phyloP scores from a whole-genome alignment of 2,888 invertebrate species.

The Tryphoninae sp. region DNA sequence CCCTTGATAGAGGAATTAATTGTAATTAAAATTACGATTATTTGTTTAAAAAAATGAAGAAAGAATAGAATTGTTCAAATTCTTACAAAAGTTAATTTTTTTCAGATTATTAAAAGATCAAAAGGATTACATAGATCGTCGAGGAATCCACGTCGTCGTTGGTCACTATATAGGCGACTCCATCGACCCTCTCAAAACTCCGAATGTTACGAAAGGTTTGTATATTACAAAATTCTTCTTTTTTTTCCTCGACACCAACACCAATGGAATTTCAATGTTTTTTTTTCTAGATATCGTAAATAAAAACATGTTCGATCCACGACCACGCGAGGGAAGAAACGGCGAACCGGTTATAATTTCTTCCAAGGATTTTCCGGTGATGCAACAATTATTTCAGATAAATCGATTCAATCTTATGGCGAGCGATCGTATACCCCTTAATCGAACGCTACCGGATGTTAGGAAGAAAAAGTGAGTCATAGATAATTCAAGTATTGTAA shows the following conservation, averaged over 20 bases:
- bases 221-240: constrained; percentile 1
- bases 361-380: constrained; percentile 88
- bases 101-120: constrained; percentile 84
- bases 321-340: constrained; percentile 88
- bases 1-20: too few relatives aligned
- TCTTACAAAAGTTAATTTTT: too few relatives aligned
- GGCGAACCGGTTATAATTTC: constrained; percentile 91
- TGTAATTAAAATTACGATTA: too few relatives aligned
- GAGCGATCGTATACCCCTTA: constrained; percentile 93
- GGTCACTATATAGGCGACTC: constrained; percentile 94
- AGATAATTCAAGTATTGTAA: not conserved
- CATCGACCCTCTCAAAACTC: constrained; percentile 81
- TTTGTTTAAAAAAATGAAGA: too few relatives aligned
- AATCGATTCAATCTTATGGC: constrained; percentile 94
- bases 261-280: not conserved
- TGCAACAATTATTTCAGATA: constrained; percentile 90
- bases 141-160: constrained; percentile 92
- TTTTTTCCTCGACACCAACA: not conserved
- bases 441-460: constrained; percentile 92
- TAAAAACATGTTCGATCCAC: constrained; percentile 89
- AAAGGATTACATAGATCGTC: constrained; percentile 87
- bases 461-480: constrained; percentile 88
- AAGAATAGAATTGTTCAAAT: too few relatives aligned
- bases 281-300: constrained; percentile 86
- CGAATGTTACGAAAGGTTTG: constrained; percentile 89